A percentile compares a stretch with the other conserved stretches of the same genome.
phyloP scores from a whole-genome alignment of 2,797 vertebrate genomes.

The Etheostoma perlongum region DNA sequence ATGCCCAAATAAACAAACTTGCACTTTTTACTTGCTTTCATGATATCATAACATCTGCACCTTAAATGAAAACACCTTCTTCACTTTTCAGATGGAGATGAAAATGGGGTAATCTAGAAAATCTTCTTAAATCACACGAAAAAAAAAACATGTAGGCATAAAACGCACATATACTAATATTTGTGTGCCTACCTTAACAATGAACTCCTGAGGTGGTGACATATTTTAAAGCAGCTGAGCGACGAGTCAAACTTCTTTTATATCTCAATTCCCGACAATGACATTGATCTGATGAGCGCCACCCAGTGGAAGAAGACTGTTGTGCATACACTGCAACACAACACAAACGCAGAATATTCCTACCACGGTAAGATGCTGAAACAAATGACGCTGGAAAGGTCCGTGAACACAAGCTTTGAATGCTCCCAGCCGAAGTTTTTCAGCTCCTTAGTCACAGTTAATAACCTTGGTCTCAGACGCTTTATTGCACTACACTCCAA shows the following conservation, averaged over 20 bases:
- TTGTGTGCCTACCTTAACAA: constrained; percentile 70
- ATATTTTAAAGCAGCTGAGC: constrained; percentile 46
- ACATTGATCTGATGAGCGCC: constrained; percentile 99
- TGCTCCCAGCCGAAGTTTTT: constrained; percentile 82
- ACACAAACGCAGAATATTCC: constrained; percentile 66
- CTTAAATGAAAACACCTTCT: constrained; percentile 18
- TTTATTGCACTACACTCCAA: constrained; percentile 92
- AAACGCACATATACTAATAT: constrained; percentile 24
- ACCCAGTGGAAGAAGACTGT: constrained; percentile 87
- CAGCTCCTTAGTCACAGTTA: constrained; percentile 87
- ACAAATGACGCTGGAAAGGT: constrained; percentile 82
- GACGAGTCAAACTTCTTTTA: constrained; percentile 61
- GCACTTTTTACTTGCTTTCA: constrained; percentile 17
- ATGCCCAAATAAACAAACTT: constrained; percentile 32
- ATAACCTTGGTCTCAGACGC: constrained; percentile 92
- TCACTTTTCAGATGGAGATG: constrained; percentile 10
- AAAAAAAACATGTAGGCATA: background rate
- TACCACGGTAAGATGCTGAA: constrained; percentile 68
- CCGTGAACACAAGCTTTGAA: constrained; percentile 82
- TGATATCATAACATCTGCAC: constrained; percentile 23
- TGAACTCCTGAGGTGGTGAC: constrained; percentile 51
- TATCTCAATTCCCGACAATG: constrained; percentile 91
- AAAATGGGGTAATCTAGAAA: background rate
- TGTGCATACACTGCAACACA: constrained; percentile 12
- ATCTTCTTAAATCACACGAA: constrained; percentile 8